phyloP scores from a whole-genome alignment of 2,888 invertebrate species.

The Lysandra coridon region DNA sequence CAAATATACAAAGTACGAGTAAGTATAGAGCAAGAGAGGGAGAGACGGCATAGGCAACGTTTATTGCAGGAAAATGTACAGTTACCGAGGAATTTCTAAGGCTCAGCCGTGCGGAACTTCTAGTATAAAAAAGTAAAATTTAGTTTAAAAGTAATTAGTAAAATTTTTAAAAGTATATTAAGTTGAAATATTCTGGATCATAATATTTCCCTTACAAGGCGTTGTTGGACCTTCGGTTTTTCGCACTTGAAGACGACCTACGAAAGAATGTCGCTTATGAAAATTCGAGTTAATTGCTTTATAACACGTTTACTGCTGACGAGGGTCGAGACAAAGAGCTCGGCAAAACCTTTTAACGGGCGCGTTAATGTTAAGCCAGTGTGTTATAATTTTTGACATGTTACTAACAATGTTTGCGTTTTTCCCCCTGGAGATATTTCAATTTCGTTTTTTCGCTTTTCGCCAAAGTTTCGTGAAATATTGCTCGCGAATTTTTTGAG shows the following conservation, averaged over 20 bases:
- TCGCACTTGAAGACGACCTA: slow-evolving; percentile 6
- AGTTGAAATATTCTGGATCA: too few species aligned
- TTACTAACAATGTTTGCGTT: slow-evolving; percentile 37
- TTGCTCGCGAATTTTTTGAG: background rate
- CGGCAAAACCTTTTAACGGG: slow-evolving; percentile 59
- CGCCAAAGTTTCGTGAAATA: slow-evolving; percentile 6
- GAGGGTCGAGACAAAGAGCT: slow-evolving; percentile 64
- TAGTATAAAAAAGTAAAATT: too few species aligned
- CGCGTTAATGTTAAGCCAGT: slow-evolving; percentile 50
- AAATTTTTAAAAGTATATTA: too few species aligned
- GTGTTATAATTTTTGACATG: slow-evolving; percentile 53
- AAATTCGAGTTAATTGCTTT: slow-evolving; percentile 57
- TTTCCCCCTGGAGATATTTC: slow-evolving; percentile 19
- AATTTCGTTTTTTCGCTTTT: background rate
- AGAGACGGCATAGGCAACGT: too few species aligned
- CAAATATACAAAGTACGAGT: too few species aligned
- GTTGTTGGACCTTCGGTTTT: background rate
- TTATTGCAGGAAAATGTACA: too few species aligned
- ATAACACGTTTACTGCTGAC: slow-evolving; percentile 66
- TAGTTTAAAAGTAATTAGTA: too few species aligned
- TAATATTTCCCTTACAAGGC: background rate
- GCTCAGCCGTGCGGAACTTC: too few species aligned
- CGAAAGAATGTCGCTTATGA: slow-evolving; percentile 43
- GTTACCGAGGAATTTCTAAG: too few species aligned
- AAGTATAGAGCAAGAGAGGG: too few species aligned